Evolutionary conservation across 2,888 invertebrate species (phyloP), one percentile per base, ranked within the genome.

Genomic region (Helicoverpa assulta): DNA sequence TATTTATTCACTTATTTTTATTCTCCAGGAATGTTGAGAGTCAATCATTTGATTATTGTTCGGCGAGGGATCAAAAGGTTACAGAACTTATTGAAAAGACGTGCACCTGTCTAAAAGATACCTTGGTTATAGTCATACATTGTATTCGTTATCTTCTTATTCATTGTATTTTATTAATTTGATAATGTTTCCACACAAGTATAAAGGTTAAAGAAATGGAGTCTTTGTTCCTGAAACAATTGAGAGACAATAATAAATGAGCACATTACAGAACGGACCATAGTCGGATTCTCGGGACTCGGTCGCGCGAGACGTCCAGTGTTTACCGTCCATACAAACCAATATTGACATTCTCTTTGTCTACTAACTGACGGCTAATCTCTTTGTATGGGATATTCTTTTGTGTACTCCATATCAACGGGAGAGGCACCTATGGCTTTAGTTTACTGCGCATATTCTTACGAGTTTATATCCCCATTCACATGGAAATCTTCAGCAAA

Each of bases 261-360:
- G 86, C 61, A 74, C 54, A 18, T 58, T 83, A 77, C 81, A 85
- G 85, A 87, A 89, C 85, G n/a, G n/a, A n/a, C n/a, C n/a, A 84
- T 85, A 79, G 85, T 84, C 84, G 82, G 88, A 91, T 94, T 92
- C 93, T 90, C 89, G 90, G 92, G 92, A 93, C 86, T 85, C 85
- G 84, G 79, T 84, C 89, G 88, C 71, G 85, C 80, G 90, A 90
- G 88, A 86, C 89, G 82, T 83, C 86, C 86, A 84, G 85, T 93
- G 92, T 93, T 93, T 92, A 91, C 92, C 80, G 87, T 87, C 86
- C 89, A 91, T 90, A 91, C 91, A 92, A 91, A 92, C 92, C 91
- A 93, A 93, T 94, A 94, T 94, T 94, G 94, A 93, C 94, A 93
- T 91, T 92, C 88, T 88, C 91, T 90, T 94, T 94, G 93, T 93